Conservation (phyloP, 2,888 invertebrate genomes). For the Nudaria mundana region DNA sequence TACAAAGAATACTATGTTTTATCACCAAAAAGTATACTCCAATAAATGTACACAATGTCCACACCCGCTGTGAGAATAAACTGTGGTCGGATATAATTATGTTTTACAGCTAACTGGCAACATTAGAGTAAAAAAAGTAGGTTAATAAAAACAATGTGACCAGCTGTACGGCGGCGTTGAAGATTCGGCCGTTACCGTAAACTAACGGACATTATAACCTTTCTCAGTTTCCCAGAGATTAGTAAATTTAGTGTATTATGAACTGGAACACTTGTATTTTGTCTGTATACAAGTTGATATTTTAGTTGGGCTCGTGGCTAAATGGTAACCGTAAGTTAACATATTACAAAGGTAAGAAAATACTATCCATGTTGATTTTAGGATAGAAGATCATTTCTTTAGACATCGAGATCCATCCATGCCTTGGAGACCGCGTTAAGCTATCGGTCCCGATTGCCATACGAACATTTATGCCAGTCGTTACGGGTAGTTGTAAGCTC, state of each 20-base stretch:
- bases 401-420: too few species aligned
- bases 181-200: conserved; percentile 49
- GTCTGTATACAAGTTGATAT: background rate
- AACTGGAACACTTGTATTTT: conserved; percentile 17
- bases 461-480: too few species aligned
- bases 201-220: conserved; percentile 55
- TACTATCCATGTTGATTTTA: too few species aligned
- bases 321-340: too few species aligned
- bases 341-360: too few species aligned
- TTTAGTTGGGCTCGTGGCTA: too few species aligned
- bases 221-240: conserved; percentile 43
- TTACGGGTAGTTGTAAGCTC: too few species aligned
- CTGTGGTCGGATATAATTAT: conserved; percentile 23
- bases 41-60: background rate
- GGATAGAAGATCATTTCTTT: too few species aligned
- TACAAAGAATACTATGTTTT: too few species aligned
- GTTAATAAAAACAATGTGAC: conserved; percentile 37
- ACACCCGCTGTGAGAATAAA: conserved; percentile 20
- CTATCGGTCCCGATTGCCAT: too few species aligned
- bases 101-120: conserved; percentile 25
- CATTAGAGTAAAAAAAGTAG: conserved; percentile 28
- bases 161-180: conserved; percentile 26
- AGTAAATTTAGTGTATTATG: conserved; percentile 24
- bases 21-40: too few species aligned
- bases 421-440: too few species aligned